phyloP scores from a whole-genome alignment of 2,113 vertebrate genomes.

The Brachyistius frenatus region DNA sequence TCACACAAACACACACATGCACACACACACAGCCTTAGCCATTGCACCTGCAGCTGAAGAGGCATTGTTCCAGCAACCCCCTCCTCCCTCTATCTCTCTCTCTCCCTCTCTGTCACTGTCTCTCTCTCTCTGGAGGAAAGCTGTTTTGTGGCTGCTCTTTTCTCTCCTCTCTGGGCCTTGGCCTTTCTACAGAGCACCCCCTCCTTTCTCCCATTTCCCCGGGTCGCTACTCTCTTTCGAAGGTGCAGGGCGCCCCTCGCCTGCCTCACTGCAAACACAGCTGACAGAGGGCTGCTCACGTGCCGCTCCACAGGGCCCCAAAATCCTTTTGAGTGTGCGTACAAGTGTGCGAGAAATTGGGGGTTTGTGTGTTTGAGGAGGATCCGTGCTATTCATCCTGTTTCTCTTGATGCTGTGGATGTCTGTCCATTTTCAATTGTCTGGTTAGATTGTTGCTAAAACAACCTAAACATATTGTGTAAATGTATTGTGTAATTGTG shows the following conservation, averaged over 20 bases:
- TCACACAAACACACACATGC: slow-evolving; percentile 46
- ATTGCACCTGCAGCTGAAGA: slow-evolving; percentile 86
- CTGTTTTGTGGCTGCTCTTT: slow-evolving; percentile 85
- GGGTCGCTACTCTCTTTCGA: slow-evolving; percentile 70
- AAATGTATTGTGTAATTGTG: slow-evolving; percentile 39
- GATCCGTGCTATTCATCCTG: slow-evolving; percentile 57
- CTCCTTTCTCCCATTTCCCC: slow-evolving; percentile 64
- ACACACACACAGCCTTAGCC: slow-evolving; percentile 64
- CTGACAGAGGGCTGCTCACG: slow-evolving; percentile 87
- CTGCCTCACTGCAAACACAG: slow-evolving; percentile 87
- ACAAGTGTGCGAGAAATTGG: slow-evolving; percentile 59
- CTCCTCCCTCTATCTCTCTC: slow-evolving; percentile 37
- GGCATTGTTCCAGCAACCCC: slow-evolving; percentile 83
- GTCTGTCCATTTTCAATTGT: slow-evolving; percentile 64
- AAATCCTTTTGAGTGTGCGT: slow-evolving; percentile 71
- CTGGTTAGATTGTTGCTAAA: slow-evolving; percentile 49
- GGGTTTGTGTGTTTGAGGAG: slow-evolving; percentile 70
- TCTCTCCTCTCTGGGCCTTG: slow-evolving; percentile 75
- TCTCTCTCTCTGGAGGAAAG: slow-evolving; percentile 79
- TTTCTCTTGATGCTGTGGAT: slow-evolving; percentile 68
- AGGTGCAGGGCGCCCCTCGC: slow-evolving; percentile 76
- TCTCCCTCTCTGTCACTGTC: slow-evolving; percentile 35
- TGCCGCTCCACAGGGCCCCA: slow-evolving; percentile 81
- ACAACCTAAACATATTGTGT: slow-evolving; percentile 23
- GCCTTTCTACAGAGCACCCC: slow-evolving; percentile 77